Evolutionary conservation across 2,113 vertebrate genomes (phyloP), one percentile per base, ranked within the genome.

Genomic region (Paraplagusia blochii): DNA sequence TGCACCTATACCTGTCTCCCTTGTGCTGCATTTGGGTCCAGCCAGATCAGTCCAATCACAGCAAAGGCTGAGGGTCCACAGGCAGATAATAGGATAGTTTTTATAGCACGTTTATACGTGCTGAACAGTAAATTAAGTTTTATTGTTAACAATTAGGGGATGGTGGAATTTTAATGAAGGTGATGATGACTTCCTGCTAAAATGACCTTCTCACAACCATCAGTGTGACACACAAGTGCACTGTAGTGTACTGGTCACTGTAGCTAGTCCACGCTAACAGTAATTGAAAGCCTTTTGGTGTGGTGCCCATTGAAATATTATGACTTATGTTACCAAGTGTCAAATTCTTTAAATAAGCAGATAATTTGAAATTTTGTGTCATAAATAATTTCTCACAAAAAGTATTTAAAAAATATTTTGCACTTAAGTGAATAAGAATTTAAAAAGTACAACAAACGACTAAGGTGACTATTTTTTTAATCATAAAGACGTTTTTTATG

Each of bases 131-230:
- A 75, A 63, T 66, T 36, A 69, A 54, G 9, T 63, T 80, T 76
- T 58, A 72, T 59, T 70, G 62, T 71, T 45, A 36, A 55, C 16
- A 53, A 63, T 58, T 43, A 63, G 50, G 60, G 49, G 56, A 47
- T 50, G 45, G 53, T 56, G 9, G 54, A 33, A 38, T 42, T 48
- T n/a, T 48, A 47, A 56, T 58, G 70, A 40, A 40, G 36, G 35
- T 40, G 50, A 60, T 51, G 45, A 50, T 63, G 58, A 74, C 57
- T 59, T 68, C 57, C 52, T 53, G 53, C 56, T 52, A 72, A 77
- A 69, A 14, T 73, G 69, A 77, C 72, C 78, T 74, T 64, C 74
- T 46, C 18, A 43, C 29, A 36, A 51, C 56, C 68, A 50, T 66
- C 19, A 44, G 22, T 11, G 62, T 57, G 67, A 60, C 62, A 65